Evolutionary conservation across 2,113 vertebrate genomes (phyloP).

Genomic region (Gymnobelideus leadbeateri): DNA sequence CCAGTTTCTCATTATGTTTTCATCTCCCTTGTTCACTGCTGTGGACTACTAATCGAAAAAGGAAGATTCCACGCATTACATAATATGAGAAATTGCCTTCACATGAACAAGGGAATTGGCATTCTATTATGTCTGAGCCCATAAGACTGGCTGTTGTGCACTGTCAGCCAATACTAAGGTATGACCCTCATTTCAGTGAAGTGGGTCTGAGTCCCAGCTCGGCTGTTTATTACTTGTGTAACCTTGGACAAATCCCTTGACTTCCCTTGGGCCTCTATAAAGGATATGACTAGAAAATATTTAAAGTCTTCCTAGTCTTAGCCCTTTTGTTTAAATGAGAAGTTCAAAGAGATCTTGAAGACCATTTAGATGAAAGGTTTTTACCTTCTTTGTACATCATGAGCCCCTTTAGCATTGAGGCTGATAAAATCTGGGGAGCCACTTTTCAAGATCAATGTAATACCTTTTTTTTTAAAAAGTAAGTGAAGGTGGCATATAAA

Average conservation of each 20-base stretch:
- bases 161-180: not conserved
- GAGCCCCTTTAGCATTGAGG: not conserved
- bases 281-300: not conserved
- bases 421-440: rapidly evolving
- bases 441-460: not conserved
- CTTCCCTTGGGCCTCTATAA: not conserved
- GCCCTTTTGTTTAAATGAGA: not conserved
- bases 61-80: not conserved
- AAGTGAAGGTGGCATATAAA: not conserved
- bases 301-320: not conserved
- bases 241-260: not conserved
- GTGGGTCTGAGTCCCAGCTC: not conserved
- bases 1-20: not conserved
- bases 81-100: not conserved
- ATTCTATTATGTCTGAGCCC: not conserved
- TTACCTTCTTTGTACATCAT: not conserved
- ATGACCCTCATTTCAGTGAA: not conserved
- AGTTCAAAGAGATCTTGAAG: not conserved
- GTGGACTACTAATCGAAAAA: not conserved
- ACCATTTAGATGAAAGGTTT: not conserved
- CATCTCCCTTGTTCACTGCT: not conserved
- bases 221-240: not conserved
- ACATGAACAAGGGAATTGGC: not conserved
- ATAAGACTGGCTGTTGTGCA: not conserved
- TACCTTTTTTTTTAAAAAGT: not conserved